phyloP scores from a whole-genome alignment of 2,888 invertebrate genomes.

The Standfussiana lucernea region DNA sequence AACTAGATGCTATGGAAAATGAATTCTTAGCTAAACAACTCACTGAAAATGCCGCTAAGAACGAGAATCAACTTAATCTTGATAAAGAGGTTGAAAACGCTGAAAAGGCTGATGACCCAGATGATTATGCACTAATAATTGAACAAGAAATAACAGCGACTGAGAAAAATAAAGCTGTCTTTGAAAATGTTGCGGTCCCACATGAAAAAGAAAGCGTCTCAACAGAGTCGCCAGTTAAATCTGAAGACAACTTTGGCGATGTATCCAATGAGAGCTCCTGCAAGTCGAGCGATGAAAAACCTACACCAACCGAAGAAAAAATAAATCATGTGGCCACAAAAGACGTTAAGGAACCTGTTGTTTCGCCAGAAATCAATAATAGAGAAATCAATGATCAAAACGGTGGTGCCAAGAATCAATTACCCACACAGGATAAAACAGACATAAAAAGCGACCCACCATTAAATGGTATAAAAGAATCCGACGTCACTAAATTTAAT shows the following conservation, averaged over 20 bases:
- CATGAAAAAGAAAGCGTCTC: slow-evolving; percentile 71
- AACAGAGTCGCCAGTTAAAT: slow-evolving; percentile 79
- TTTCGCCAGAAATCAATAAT: slow-evolving; percentile 1
- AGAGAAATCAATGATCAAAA: slow-evolving; percentile 7
- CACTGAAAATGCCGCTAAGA: slow-evolving; percentile 77
- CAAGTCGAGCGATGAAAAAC: slow-evolving; percentile 74
- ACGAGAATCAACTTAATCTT: slow-evolving; percentile 82
- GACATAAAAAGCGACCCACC: slow-evolving; percentile 5
- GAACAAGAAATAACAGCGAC: slow-evolving; percentile 18
- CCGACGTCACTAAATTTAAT: slow-evolving; percentile 63
- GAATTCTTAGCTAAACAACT: slow-evolving; percentile 81
- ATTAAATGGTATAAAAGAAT: slow-evolving; percentile 48
- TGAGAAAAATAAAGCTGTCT: slow-evolving; percentile 11
- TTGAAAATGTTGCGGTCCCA: slow-evolving; percentile 17
- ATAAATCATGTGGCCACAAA: slow-evolving; percentile 23
- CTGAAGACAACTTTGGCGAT: slow-evolving; percentile 85
- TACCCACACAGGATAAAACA: not conserved
- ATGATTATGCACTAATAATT: slow-evolving; percentile 26
- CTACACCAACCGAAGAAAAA: slow-evolving; percentile 20
- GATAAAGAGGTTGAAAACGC: slow-evolving; percentile 73
- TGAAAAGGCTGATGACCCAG: slow-evolving; percentile 26
- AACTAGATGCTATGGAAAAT: slow-evolving; percentile 85
- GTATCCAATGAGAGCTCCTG: slow-evolving; percentile 82
- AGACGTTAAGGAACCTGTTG: not conserved
- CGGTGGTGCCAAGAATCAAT: not conserved